Evolutionary conservation across 2,888 invertebrate genomes (phyloP), one percentile per base, ranked within the genome.

Genomic region (Athetis lepigone): DNA sequence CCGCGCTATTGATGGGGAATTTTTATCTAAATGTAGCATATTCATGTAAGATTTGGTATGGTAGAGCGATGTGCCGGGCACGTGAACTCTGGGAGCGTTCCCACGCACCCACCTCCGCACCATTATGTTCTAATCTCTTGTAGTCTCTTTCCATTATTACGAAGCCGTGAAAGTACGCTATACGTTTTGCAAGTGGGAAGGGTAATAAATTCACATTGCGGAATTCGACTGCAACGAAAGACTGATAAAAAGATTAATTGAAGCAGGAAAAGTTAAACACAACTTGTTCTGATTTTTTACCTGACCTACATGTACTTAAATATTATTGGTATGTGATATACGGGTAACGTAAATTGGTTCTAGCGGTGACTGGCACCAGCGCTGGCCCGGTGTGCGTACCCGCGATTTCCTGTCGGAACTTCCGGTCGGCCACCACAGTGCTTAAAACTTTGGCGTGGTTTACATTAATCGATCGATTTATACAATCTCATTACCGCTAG

Each of bases 71-170:
- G 91, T 89, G 88, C 84, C 84, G 83, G 88, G 90, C 92, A 92
- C 92, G 91, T 92, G 92, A 94, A 91, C 91, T 90, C 94, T 95
- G 95, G 94, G 95, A 95, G 94, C 88, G 89, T 94, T 95, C 95
- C 94, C 95, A 95, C 94, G 95, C 92, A 89, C 85, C 92, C 94
- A 93, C 94, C 94, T 93, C 92, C 93, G 89, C 93, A 92, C 91
- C 88, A 94, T 94, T 94, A 94, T 94, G 93, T 93, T 93, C 90
- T 93, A 93, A 94, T 93, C 92, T 94, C 92, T 92, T 89, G 87
- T 85, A 92, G 90, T 92, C 90, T 93, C 90, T 91, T 93, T 92
- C 89, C 89, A 92, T 93, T 94, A 94, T 92, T 93, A 91, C 89
- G 87, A 90, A 88, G 90, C 90, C 87, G 93, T 90, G 94, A 95